Evolutionary conservation across 35 echinoderm and acorn worm species (phyloP), one percentile per base, ranked within the genome.

Genomic region (Heliocidaris tuberculata): DNA sequence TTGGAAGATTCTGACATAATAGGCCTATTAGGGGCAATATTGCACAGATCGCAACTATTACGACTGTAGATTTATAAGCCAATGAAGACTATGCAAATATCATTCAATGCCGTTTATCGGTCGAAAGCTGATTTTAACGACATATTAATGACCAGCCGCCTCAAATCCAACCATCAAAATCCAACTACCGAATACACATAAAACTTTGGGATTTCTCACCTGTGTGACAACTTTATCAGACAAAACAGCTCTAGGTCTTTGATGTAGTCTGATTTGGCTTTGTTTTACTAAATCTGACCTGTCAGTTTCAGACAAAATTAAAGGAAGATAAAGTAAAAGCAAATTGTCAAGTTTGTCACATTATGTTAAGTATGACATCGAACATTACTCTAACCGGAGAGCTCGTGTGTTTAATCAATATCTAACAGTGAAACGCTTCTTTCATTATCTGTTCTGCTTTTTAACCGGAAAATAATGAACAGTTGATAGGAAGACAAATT

Each of bases 81-180:
- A 32, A 93, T 59, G n/a, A 59, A 30, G 50, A 11, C 91, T 93
- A 11, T 49, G 16, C 50, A 49, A 93, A 93, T 93, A 93, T 59
- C 1, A 93, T 93, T 93, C 48, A 93, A 59, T 48, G 47, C 31
- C 91, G 47, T 49, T 93, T 93, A 93, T 93, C 91, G 29, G 48
- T 93, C n/a, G 91, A 31, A 93, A 93, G 91, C 91, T 48, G 91
- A 48, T 59, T 93, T 93, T 93, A 93, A 93, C 91, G 91, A 93
- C 91, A 48, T 93, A 93, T 93, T 93, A 59, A 93, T 93, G 91
- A 48, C 50, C 27, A 13, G 48, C 91, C 91, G 91, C 91, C 91
- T 93, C 91, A 32, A 93, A 93, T 93, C 50, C 48, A 93, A 48
- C 91, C 91, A 93, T 93, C 50, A 59, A 59, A 93, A 59, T 27